Conservation (phyloP, 2,113 vertebrate species). For the Promerops cafer region DNA sequence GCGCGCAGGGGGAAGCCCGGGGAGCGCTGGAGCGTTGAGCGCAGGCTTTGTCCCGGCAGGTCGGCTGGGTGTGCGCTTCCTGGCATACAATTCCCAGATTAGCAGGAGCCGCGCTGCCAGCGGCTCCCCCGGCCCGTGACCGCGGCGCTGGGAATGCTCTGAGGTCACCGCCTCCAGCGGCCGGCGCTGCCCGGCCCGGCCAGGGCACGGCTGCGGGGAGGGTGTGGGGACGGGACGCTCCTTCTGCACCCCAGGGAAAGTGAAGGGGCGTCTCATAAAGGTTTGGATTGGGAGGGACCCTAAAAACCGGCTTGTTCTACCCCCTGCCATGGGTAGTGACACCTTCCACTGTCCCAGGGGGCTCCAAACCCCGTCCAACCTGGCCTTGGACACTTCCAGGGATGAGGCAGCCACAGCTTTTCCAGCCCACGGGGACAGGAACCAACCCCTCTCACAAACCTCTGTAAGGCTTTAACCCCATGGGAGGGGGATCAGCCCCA, state of each 20-base stretch:
- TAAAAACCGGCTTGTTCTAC: not conserved
- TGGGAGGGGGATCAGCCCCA: not conserved
- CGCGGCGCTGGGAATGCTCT: not conserved
- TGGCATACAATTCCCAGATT: constrained; percentile 69
- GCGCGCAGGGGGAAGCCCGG: not conserved
- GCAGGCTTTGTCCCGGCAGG: constrained; percentile 30
- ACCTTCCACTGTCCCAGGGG: not conserved
- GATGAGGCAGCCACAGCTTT: not conserved
- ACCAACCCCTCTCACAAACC: fast-evolving
- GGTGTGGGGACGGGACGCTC: not conserved
- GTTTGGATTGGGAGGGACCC: not conserved
- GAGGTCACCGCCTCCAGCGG: not conserved
- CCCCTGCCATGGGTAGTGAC: too few species aligned
- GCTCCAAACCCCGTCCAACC: fast-evolving
- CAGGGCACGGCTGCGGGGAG: fast-evolving
- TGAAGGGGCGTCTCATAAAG: fast-evolving
- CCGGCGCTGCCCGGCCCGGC: too few species aligned
- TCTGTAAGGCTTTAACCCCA: not conserved
- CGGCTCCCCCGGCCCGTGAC: not conserved
- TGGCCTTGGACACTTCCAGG: not conserved
- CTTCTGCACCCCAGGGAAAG: not conserved
- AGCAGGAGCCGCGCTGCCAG: constrained; percentile 31
- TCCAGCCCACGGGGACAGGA: not conserved
- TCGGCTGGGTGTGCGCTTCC: constrained; percentile 60
- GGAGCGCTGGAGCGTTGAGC: not conserved